Conservation (phyloP, 2,113 vertebrate species). For the Syrmaticus mikado region DNA sequence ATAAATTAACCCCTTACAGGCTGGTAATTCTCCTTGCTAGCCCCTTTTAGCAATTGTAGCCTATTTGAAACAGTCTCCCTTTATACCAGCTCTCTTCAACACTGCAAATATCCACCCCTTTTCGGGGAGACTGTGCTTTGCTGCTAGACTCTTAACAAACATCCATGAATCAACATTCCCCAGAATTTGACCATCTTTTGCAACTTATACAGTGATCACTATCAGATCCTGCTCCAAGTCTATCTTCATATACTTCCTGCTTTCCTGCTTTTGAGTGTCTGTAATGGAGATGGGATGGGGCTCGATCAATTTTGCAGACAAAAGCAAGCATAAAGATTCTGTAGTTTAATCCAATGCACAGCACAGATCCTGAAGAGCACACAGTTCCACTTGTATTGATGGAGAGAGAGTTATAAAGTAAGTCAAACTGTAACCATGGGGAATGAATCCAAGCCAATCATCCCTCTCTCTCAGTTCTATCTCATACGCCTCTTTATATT, state of each 20-base stretch:
- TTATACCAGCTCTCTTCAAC: background rate
- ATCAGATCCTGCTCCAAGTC: background rate
- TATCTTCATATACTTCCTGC: background rate
- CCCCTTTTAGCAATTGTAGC: too few species aligned
- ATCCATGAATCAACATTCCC: fast-evolving
- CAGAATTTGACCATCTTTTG: fast-evolving
- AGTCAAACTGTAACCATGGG: background rate
- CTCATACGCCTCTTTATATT: background rate
- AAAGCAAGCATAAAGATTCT: background rate
- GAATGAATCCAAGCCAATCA: background rate
- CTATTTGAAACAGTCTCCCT: background rate
- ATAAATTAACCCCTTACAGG: background rate
- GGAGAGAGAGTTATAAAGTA: background rate
- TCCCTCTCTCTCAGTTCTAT: background rate
- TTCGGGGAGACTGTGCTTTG: background rate
- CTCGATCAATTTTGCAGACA: background rate
- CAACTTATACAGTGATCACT: background rate
- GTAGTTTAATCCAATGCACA: background rate
- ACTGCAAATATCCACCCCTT: background rate
- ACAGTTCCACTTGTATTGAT: background rate
- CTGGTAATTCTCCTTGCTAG: background rate
- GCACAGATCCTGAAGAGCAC: background rate
- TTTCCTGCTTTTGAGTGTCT: background rate
- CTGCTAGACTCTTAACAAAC: background rate
- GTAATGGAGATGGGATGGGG: background rate